Evolutionary conservation across 2,888 invertebrate genomes (phyloP).

Genomic region (Caenorhabditis imperialis): DNA sequence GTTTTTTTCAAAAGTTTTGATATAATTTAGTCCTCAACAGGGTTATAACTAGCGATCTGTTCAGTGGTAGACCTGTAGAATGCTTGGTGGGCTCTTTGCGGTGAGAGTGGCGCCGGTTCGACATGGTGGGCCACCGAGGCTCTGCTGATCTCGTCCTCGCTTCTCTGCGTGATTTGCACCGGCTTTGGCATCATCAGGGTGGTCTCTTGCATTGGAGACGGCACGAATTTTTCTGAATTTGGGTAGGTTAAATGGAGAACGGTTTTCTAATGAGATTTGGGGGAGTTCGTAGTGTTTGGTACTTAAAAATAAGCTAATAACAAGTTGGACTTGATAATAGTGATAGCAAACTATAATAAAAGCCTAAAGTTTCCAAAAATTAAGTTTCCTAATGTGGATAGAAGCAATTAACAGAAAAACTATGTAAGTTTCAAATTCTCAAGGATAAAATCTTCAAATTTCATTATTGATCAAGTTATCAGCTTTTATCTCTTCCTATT

Average conservation of each 20-base stretch:
- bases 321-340: too few relatives aligned
- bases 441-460: too few relatives aligned
- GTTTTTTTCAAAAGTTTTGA: slow-evolving; percentile 4
- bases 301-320: too few relatives aligned
- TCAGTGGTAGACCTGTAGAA: slow-evolving; percentile 77
- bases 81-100: slow-evolving; percentile 76
- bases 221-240: slow-evolving; percentile 74
- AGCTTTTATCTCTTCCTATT: too few relatives aligned
- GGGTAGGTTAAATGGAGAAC: too few relatives aligned
- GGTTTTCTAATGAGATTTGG: not conserved
- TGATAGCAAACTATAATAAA: too few relatives aligned
- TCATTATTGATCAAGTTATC: too few relatives aligned
- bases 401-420: too few relatives aligned
- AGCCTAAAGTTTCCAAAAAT: too few relatives aligned
- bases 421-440: too few relatives aligned
- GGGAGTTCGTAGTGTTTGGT: too few relatives aligned
- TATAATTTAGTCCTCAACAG: slow-evolving; percentile 62
- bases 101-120: slow-evolving; percentile 63
- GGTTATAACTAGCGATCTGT: slow-evolving; percentile 76
- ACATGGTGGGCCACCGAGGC: slow-evolving; percentile 63
- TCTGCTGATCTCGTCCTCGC: slow-evolving; percentile 70
- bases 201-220: slow-evolving; percentile 75
- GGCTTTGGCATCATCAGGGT: slow-evolving; percentile 71
- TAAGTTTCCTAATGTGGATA: too few relatives aligned
- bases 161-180: slow-evolving; percentile 65